A percentile compares a stretch with the other conserved stretches of the same genome.
phyloP scores from a whole-genome alignment of 2,113 vertebrate genomes.

The Ursus arctos region DNA sequence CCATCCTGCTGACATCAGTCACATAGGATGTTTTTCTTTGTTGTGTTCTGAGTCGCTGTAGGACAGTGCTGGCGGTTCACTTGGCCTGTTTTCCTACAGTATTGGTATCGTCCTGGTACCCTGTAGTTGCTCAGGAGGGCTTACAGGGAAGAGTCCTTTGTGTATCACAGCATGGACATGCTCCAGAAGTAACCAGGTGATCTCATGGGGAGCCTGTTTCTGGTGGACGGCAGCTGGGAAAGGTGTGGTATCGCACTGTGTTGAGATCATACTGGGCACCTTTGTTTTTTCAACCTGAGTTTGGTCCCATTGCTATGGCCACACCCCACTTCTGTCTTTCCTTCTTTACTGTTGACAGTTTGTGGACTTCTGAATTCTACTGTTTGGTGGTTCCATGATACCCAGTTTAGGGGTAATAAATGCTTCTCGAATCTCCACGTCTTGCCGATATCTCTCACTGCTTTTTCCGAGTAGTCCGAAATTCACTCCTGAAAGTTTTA shows the following conservation, averaged over 20 bases:
- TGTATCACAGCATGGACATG: neutral
- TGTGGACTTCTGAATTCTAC: neutral
- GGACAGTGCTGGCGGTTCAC: neutral
- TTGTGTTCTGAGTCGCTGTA: neutral
- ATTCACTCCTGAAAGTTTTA: neutral
- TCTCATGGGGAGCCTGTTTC: neutral
- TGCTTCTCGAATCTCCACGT: neutral
- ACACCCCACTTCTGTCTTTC: neutral
- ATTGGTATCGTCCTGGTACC: neutral
- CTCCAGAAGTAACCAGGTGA: neutral
- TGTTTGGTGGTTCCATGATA: neutral
- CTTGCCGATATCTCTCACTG: neutral
- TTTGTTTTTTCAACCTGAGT: neutral
- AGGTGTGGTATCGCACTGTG: neutral
- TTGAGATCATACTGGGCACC: neutral
- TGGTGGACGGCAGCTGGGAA: neutral
- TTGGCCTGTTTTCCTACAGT: neutral
- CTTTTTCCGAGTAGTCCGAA: neutral
- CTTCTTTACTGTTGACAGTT: neutral
- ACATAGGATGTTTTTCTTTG: neutral
- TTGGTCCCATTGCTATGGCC: neutral
- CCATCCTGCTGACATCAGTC: neutral
- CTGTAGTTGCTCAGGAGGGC: neutral
- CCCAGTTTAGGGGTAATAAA: neutral
- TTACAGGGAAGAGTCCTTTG: neutral